phyloP scores from a whole-genome alignment of 1,140 invertebrate species.

The Schmidtea mediterranea region DNA sequence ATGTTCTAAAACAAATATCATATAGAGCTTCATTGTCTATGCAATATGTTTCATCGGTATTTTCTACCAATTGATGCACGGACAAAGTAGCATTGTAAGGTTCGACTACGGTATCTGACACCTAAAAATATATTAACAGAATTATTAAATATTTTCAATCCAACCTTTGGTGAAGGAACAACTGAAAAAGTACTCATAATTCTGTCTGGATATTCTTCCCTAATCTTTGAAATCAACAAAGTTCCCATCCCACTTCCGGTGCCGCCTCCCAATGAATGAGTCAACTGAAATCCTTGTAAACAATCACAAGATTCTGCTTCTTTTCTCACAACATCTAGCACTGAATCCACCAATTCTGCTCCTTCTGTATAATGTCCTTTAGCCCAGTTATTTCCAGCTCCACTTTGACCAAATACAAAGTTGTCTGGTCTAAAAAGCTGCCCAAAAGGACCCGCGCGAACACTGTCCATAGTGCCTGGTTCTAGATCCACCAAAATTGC shows the following conservation, averaged over 20 bases:
- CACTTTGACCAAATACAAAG: constrained; percentile 50
- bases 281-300: constrained; percentile 14
- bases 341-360: constrained; percentile 52
- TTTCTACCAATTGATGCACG: constrained; percentile 24
- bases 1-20: constrained; percentile 15
- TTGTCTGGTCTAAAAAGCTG: constrained; percentile 50
- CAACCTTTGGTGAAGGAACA: constrained; percentile 7
- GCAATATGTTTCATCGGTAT: constrained; percentile 24
- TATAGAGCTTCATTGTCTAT: constrained; percentile 23
- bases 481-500: constrained; percentile 57
- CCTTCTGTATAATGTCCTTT: constrained; percentile 67
- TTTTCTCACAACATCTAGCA: constrained; percentile 51
- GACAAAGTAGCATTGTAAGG: constrained; percentile 28
- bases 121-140: constrained; percentile 9
- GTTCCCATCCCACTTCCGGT: constrained; percentile 7
- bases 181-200: constrained; percentile 7
- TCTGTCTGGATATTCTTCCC: constrained; percentile 8
- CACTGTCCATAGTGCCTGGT: constrained; percentile 64
- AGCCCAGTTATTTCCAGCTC: constrained; percentile 53
- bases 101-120: constrained; percentile 26
- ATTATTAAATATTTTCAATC: background rate
- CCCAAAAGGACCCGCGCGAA: constrained; percentile 49
- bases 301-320: constrained; percentile 42
- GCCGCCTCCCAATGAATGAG: constrained; percentile 6
- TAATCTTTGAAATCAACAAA: constrained; percentile 5